Conservation (phyloP, 2,888 invertebrate species). For the Pristionchus entomophagus region DNA sequence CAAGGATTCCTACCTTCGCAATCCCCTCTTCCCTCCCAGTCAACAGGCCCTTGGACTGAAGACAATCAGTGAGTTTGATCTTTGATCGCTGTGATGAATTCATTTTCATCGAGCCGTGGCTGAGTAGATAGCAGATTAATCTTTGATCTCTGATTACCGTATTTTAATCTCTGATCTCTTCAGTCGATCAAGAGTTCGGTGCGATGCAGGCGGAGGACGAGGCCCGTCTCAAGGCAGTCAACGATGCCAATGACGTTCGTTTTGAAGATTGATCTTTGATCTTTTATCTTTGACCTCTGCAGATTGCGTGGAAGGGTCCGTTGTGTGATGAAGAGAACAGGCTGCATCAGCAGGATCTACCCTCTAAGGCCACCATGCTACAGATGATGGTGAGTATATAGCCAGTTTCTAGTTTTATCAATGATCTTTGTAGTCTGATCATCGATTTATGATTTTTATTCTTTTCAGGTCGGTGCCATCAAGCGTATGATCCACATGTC, state of each 20-base stretch:
- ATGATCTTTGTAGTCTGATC: constrained; percentile 31
- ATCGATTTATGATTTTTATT: constrained; percentile 32
- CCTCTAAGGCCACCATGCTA: constrained; percentile 39
- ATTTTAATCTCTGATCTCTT: constrained; percentile 16
- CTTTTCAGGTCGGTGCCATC: constrained; percentile 85
- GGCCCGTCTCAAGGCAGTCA: constrained; percentile 48
- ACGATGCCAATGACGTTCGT: constrained; percentile 52
- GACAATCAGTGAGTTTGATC: not conserved
- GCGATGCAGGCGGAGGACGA: constrained; percentile 50
- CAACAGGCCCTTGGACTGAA: no score
- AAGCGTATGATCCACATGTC: constrained; percentile 83
- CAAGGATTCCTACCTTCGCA: not conserved
- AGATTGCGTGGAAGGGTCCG: constrained; percentile 31
- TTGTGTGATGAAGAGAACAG: not conserved
- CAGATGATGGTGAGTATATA: constrained; percentile 83
- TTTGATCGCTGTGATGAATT: no score
- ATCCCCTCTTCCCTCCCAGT: no score
- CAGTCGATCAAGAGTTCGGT: constrained; percentile 48
- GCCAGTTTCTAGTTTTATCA: not conserved
- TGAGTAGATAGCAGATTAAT: no score
- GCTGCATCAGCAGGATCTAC: constrained; percentile 20
- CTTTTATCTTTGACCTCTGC: constrained; percentile 6
- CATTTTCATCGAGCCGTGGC: no score
- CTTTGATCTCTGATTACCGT: not conserved
- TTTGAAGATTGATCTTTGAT: not conserved